Conservation (phyloP, 2,797 vertebrate species). For the Pelobates cultripes region DNA sequence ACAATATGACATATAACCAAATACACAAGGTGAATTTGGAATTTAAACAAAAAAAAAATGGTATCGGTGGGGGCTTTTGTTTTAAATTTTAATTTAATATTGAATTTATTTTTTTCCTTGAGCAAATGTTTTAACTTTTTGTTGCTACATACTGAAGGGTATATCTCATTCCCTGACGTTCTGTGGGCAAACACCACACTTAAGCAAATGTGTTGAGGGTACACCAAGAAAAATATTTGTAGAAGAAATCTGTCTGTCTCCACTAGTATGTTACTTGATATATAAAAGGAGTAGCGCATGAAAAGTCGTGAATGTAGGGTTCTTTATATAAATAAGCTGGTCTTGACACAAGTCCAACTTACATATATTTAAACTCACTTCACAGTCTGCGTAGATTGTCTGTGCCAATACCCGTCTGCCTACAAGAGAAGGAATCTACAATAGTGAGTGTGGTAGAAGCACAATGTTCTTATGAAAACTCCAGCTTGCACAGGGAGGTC, state of each 20-base stretch:
- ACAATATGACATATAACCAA: too few relatives aligned
- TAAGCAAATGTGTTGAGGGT: background rate
- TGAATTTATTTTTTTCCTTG: background rate
- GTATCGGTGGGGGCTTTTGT: too few relatives aligned
- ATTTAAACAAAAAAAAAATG: too few relatives aligned
- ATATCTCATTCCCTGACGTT: background rate
- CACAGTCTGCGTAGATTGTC: background rate
- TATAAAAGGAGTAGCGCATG: conserved; percentile 5
- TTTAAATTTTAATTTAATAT: background rate
- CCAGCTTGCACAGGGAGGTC: background rate
- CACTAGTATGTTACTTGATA: conserved; percentile 22
- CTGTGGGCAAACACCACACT: background rate
- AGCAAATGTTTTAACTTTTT: background rate
- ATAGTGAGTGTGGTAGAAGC: background rate
- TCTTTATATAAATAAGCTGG: conserved; percentile 15
- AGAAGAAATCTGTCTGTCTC: conserved; percentile 20
- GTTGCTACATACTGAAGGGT: background rate
- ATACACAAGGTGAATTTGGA: too few relatives aligned
- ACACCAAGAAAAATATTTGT: conserved; percentile 33
- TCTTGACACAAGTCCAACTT: conserved; percentile 19
- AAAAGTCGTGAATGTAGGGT: conserved; percentile 2
- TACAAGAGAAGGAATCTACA: background rate
- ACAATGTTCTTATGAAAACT: background rate
- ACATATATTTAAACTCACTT: conserved; percentile 14
- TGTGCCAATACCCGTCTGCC: background rate